A percentile compares a stretch with the other conserved stretches of the same genome.
phyloP scores from a whole-genome alignment of 2,888 invertebrate species.

The Ectropis crepuscularia region DNA sequence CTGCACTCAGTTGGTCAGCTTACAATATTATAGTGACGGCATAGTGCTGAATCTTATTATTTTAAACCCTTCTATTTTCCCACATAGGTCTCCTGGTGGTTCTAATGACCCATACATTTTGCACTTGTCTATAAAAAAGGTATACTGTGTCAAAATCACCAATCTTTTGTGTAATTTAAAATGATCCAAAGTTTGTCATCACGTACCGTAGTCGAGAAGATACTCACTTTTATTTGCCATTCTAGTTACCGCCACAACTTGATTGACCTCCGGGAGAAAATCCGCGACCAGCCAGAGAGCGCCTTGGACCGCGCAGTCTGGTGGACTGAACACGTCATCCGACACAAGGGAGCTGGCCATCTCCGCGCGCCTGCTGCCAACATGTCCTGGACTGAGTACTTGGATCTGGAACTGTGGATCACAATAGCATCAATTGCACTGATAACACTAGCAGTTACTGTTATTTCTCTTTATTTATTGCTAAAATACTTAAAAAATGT shows the following conservation, averaged over 20 bases:
- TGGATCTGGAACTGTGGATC: constrained; percentile 20
- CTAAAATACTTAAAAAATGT: neutral
- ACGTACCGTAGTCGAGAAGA: no score
- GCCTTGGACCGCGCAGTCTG: constrained; percentile 71
- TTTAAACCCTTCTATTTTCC: no score
- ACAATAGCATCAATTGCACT: neutral
- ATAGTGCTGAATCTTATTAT: no score
- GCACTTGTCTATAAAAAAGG: no score
- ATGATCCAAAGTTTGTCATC: no score
- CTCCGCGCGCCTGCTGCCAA: constrained; percentile 63
- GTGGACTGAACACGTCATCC: constrained; percentile 78
- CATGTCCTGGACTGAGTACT: constrained; percentile 53
- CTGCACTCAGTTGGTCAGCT: no score
- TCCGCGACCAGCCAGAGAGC: constrained; percentile 65
- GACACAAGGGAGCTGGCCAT: constrained; percentile 69
- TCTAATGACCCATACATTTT: no score
- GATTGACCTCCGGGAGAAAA: constrained; percentile 45
- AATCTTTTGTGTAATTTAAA: no score
- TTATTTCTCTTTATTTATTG: neutral
- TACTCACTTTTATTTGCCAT: neutral
- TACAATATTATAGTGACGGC: no score
- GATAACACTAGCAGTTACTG: neutral
- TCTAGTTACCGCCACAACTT: constrained; percentile 49
- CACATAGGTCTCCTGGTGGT: no score
- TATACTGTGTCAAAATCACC: no score